Conservation (phyloP, 2,113 vertebrate species). For the Murina feae region DNA sequence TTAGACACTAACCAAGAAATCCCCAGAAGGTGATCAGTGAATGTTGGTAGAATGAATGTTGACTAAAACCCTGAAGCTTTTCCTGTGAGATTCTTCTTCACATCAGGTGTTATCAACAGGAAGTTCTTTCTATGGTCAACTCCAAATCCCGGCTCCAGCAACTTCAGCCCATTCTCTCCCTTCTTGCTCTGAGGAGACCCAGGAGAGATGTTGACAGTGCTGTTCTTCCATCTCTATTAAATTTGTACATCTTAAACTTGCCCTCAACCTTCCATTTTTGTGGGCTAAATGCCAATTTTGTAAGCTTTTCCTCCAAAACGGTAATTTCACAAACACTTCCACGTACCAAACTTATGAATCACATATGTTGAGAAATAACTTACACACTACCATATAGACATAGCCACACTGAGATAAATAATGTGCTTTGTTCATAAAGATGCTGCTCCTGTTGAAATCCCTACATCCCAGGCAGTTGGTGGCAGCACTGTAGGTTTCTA, state of each 20-base stretch:
- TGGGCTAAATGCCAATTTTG: background rate
- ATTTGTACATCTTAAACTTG: background rate
- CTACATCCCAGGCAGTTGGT: background rate
- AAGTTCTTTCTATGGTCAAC: background rate
- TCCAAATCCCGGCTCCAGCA: background rate
- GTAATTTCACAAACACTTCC: constrained; percentile 25
- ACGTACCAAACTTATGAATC: background rate
- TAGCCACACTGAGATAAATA: background rate
- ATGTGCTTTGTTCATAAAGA: background rate
- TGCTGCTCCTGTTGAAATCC: background rate
- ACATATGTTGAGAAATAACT: background rate
- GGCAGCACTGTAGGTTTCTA: background rate
- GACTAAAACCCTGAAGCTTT: background rate
- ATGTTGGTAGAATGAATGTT: background rate
- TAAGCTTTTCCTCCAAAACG: background rate
- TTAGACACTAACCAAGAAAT: background rate
- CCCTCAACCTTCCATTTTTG: background rate
- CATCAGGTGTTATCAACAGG: background rate
- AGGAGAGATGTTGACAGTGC: background rate
- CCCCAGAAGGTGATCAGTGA: background rate
- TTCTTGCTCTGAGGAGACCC: background rate
- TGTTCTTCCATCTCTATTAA: background rate
- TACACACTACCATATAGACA: background rate
- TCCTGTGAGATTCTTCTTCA: background rate
- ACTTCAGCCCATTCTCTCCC: background rate